Evolutionary conservation across 2,797 vertebrate genomes (phyloP).

Genomic region (Labroides dimidiatus): DNA sequence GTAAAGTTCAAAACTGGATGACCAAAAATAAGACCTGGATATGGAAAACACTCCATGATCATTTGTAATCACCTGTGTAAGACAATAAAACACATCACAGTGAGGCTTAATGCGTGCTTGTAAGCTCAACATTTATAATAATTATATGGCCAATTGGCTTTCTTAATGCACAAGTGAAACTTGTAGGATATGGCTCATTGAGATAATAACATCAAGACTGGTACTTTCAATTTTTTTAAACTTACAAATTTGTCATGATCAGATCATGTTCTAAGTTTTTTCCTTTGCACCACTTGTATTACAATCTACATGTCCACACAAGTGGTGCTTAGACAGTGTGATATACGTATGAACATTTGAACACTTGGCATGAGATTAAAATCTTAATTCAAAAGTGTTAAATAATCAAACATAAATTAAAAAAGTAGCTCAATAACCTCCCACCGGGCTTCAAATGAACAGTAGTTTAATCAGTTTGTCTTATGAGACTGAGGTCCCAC

Average conservation of each 20-base stretch:
- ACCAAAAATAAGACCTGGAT: neutral
- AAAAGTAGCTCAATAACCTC: neutral
- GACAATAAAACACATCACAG: neutral
- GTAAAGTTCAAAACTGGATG: slow-evolving; percentile 9
- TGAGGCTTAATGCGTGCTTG: neutral
- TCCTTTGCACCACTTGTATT: neutral
- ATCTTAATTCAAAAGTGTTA: no score
- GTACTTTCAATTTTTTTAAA: neutral
- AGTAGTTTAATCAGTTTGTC: no score
- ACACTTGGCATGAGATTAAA: no score
- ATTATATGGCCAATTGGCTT: neutral
- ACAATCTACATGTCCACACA: neutral
- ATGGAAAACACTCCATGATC: neutral
- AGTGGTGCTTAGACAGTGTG: neutral
- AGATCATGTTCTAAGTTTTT: slow-evolving; percentile 6
- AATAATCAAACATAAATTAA: neutral
- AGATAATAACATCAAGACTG: slow-evolving; percentile 3
- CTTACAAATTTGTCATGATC: neutral
- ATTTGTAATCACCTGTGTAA: neutral
- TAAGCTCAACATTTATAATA: slow-evolving; percentile 20
- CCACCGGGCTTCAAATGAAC: no score
- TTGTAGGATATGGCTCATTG: neutral
- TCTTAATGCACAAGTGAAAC: neutral
- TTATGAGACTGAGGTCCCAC: no score
- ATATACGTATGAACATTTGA: neutral